Base-by-base conservation (phyloP, 1,140 invertebrate genomes). In the Heterodera schachtii region DNA sequence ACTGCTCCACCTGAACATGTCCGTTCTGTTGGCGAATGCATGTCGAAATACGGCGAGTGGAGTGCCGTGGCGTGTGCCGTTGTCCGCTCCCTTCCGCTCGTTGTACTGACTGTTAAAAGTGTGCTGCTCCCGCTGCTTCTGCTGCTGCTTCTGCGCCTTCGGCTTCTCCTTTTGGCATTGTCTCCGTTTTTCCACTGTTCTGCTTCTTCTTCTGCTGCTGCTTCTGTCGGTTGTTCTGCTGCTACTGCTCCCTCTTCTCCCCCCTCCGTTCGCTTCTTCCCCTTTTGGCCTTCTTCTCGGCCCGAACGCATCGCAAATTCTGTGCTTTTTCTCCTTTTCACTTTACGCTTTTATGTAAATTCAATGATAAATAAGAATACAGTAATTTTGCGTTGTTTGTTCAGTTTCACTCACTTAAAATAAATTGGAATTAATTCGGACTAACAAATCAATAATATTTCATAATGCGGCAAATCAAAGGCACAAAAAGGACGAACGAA, bases 121-220 rank as follows among this genome's bases (percentile, higher is more conserved):
- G 16, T 57, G 16, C 46, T 73, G 71, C 71, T 73, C 71, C 3
- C 9, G 16, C 16, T 60, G 11, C 16, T 19, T 0, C 2, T 60
- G 57, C 57, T 60, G 57, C 13, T 87, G 86, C 74, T 85, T 84
- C 69, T 60, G 57, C 19, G 57, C 19, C 57, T 60, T 4, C 57
- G 13, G 0, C 57, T 16, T 11, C 57, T 86, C 83, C 11, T 86
- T 86, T 69, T 85, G 84, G n/a, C n/a, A n/a, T n/a, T n/a, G n/a
- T n/a, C n/a, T n/a, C n/a, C n/a, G n/a, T n/a, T n/a, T n/a, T n/a
- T n/a, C n/a, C n/a, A n/a, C n/a, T n/a, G n/a, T n/a, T n/a, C 67
- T 69, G 82, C 9, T 75, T 52, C 49, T 78, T 78, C 69, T 74
- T 67, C 46, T 6, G 19, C 60, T 47, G 75, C 57, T 16, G 16